Conservation (phyloP, 2,113 vertebrate genomes). For the Gopherus evgoodei region DNA sequence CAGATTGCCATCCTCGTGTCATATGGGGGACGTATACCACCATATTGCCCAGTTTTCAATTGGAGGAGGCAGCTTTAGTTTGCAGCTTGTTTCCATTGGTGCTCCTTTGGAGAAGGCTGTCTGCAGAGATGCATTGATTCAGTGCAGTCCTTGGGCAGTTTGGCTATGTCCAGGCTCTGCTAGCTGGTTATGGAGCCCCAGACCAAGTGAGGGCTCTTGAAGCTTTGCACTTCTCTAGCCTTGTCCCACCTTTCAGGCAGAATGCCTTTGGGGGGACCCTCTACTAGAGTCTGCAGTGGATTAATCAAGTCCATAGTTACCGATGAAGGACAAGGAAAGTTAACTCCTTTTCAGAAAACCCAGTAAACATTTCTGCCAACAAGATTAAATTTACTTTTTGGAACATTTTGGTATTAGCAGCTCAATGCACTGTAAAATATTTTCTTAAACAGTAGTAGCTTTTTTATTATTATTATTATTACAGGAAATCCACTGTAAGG, state of each 20-base stretch:
- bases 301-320: background rate
- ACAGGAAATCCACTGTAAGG: background rate
- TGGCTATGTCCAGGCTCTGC: background rate
- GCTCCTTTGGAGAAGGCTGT: too few species aligned
- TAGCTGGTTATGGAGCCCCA: background rate
- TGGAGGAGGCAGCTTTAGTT: too few species aligned
- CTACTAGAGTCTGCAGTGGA: background rate
- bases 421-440: background rate
- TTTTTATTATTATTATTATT: conserved; percentile 40
- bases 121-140: background rate
- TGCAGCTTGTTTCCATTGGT: too few species aligned
- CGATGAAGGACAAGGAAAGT: background rate
- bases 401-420: background rate
- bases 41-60: too few species aligned
- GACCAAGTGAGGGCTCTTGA: background rate
- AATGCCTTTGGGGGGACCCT: background rate
- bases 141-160: background rate
- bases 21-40: too few species aligned
- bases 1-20: too few species aligned
- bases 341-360: background rate
- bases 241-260: background rate
- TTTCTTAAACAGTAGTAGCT: background rate
- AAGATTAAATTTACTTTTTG: conserved; percentile 4
- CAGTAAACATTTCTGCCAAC: background rate
- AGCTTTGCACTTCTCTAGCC: background rate